Base-by-base conservation (phyloP, 1,140 invertebrate genomes). In the Oncopeltus fasciatus region DNA sequence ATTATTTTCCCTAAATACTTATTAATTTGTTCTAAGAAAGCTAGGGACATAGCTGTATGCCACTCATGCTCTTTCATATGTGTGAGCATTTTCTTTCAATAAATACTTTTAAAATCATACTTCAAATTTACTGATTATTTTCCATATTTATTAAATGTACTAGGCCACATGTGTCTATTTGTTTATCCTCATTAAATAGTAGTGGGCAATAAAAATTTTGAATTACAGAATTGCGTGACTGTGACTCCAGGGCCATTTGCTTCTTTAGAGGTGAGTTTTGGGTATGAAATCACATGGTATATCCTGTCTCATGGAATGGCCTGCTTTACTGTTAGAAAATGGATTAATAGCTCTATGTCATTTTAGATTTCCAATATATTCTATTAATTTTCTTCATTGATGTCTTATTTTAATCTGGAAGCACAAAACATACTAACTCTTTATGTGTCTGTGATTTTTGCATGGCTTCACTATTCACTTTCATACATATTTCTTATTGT, bases 161-260 rank as follows among this genome's bases (percentile, higher is more conserved):
- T n/a, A n/a, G n/a, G n/a, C n/a, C n/a, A n/a, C n/a, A n/a, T n/a
- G n/a, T n/a, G n/a, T n/a, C n/a, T n/a, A n/a, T n/a, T n/a, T n/a
- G 8, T 20, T 46, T 9, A 20, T 4, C 21, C 4, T 46, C 8
- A 46, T 20, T 18, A 46, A 20, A 27, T 24, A 53, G 3, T 26
- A 24, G 49, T 53, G 16, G 33, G 21, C 56, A 56, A 60, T 18
- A 53, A 59, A 60, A 27, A 60, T 59, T 64, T 64, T 60, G 21
- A 57, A 64, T 64, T 64, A 47, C 63, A 64, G 63, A 64, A 64
- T 64, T 64, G 63, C 53, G 63, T 64, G 63, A 53, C 63, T 5
- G 57, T 64, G 59, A 60, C 63, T 44, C 43, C 63, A 53, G 60
- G 49, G 47, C 53, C 49, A 27, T 64, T 51, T 44, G 21, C 63